Percentiles rank a stretch among this genome's conserved stretches.
Evolutionary conservation across 2,888 invertebrate species (phyloP).

Genomic region (Dryobotodes eremita): DNA sequence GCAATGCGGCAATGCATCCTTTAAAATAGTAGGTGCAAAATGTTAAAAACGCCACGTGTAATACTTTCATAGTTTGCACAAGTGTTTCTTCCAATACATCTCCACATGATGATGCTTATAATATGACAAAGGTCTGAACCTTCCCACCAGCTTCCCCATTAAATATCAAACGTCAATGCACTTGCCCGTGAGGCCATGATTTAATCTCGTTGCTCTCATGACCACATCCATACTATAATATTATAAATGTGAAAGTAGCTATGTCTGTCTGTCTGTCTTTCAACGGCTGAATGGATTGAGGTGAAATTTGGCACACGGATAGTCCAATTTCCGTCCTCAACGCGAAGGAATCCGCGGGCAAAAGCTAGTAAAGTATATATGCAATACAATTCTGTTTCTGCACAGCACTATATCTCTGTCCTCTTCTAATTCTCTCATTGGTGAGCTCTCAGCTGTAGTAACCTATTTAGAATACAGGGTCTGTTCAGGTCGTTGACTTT

Average conservation of each 20-base stretch:
- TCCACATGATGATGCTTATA: no score
- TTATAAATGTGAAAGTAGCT: background rate
- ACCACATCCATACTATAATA: background rate
- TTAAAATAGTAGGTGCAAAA: no score
- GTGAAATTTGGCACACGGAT: background rate
- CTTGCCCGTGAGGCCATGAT: background rate
- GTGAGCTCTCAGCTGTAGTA: constrained; percentile 57
- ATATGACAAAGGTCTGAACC: background rate
- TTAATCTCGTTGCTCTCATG: background rate
- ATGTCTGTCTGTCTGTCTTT: background rate
- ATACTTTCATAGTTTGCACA: background rate
- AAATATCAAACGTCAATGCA: constrained; percentile 35
- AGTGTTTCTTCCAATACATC: no score
- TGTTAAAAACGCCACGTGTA: no score
- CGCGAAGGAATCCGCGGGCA: background rate
- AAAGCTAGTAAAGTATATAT: background rate
- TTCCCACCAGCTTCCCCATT: background rate
- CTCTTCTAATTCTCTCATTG: constrained; percentile 49
- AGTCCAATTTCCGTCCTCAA: background rate
- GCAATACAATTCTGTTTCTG: constrained; percentile 14
- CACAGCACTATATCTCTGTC: constrained; percentile 28
- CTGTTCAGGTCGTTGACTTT: constrained; percentile 63
- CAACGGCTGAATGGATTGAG: background rate
- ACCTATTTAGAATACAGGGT: constrained; percentile 64
- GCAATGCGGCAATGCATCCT: no score